Conservation (phyloP, 2,888 invertebrate species). For the Limnephilus lunatus region DNA sequence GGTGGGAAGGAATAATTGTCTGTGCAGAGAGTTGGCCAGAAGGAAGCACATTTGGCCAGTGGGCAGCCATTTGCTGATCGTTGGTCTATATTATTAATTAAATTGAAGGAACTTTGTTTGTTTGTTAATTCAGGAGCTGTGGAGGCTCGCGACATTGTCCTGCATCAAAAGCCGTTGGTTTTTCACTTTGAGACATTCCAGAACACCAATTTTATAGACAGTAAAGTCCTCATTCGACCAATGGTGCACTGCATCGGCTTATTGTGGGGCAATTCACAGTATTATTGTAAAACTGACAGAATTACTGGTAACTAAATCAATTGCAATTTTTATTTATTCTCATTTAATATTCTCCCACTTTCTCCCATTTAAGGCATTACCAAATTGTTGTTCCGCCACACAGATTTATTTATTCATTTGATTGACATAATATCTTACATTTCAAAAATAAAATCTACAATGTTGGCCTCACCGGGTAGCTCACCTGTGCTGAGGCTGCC, state of each 20-base stretch:
- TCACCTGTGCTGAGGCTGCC: too few relatives aligned
- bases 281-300: slow-evolving; percentile 82
- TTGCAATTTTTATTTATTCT: background rate
- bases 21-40: too few relatives aligned
- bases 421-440: too few relatives aligned
- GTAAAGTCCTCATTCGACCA: slow-evolving; percentile 79
- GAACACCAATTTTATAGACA: slow-evolving; percentile 82
- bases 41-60: too few relatives aligned
- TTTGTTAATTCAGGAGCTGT: slow-evolving; percentile 79
- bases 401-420: too few relatives aligned
- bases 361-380: background rate
- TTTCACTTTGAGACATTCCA: slow-evolving; percentile 85
- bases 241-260: slow-evolving; percentile 89
- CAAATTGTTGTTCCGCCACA: background rate
- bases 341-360: background rate
- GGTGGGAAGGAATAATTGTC: too few relatives aligned
- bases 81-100: too few relatives aligned
- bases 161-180: slow-evolving; percentile 86
- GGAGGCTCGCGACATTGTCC: slow-evolving; percentile 90
- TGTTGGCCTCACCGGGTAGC: too few relatives aligned
- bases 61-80: too few relatives aligned
- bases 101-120: background rate
- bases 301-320: slow-evolving; percentile 74
- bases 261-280: slow-evolving; percentile 90
- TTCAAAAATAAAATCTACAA: too few relatives aligned